phyloP scores from a whole-genome alignment of 2,888 invertebrate genomes.

The Drosophila kambysellisi region DNA sequence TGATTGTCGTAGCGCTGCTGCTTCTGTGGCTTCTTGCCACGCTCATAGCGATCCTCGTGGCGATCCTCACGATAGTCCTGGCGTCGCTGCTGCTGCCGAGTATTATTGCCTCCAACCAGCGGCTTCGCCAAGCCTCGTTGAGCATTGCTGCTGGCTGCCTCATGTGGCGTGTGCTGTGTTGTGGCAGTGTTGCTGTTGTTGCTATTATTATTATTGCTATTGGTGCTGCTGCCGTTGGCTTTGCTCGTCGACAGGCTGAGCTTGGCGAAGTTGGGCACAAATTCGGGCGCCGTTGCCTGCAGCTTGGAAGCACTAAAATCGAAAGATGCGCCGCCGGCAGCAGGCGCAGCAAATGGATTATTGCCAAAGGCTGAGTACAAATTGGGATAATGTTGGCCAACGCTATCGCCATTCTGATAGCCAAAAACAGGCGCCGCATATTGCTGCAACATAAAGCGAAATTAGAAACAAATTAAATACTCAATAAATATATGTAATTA shows the following conservation, averaged over 20 bases:
- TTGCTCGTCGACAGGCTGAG: constrained; percentile 52
- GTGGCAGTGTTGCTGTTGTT: constrained; percentile 69
- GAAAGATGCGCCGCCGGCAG: constrained; percentile 50
- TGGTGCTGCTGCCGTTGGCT: constrained; percentile 4
- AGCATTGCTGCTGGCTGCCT: constrained; percentile 9
- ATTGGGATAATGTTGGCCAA: constrained; percentile 29
- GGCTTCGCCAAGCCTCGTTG: constrained; percentile 29
- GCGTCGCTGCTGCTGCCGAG: constrained; percentile 52
- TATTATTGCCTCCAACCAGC: background rate
- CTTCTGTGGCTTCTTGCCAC: constrained; percentile 76
- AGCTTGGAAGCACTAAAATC: constrained; percentile 80
- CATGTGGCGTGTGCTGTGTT: constrained; percentile 9
- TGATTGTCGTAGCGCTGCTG: constrained; percentile 84
- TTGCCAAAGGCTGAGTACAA: constrained; percentile 66
- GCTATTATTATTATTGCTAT: constrained; percentile 28
- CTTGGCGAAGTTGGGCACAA: constrained; percentile 83
- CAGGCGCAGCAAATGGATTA: constrained; percentile 71
- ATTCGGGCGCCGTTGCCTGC: constrained; percentile 83
- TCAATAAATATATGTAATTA: background rate
- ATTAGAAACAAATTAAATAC: background rate
- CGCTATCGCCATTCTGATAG: constrained; percentile 47
- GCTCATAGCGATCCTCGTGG: constrained; percentile 64
- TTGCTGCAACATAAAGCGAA: constrained; percentile 22
- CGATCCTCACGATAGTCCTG: constrained; percentile 57
- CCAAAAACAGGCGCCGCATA: constrained; percentile 33